These are phyloP conservation scores for Sebastes elongatus DNA, from an alignment of 2,797 vertebrate genomes.

Conservation along the genomic window DNA sequence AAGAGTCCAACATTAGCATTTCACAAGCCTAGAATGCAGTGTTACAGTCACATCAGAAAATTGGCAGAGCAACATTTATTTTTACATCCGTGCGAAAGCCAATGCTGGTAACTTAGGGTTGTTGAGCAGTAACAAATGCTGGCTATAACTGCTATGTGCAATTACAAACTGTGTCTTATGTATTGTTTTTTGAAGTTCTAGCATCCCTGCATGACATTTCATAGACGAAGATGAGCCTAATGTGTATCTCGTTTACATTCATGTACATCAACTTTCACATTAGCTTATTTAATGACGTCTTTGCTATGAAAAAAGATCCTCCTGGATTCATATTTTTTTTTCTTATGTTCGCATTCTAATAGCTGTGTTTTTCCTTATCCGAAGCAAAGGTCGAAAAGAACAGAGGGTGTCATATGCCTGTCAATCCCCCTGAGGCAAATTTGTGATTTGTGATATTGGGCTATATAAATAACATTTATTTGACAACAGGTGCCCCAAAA, in stretches of 20 bases:
- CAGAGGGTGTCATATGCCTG: no score
- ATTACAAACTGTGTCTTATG: background rate
- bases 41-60: background rate
- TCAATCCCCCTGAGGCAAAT: no score
- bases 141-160: background rate
- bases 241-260: background rate
- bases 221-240: background rate
- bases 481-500: no score
- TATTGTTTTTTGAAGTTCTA: background rate
- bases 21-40: background rate
- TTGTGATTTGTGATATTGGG: no score
- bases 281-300: no score
- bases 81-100: background rate
- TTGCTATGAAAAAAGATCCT: no score
- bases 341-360: no score
- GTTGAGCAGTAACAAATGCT: background rate
- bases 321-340: no score
- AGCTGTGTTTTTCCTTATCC: no score
- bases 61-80: background rate
- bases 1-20: slow-evolving; percentile 1
- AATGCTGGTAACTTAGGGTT: background rate
- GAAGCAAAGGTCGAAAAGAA: no score
- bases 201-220: background rate
- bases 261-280: background rate
- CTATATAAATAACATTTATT: no score